Percentiles rank a stretch among this genome's conserved stretches.
phyloP scores from a whole-genome alignment of 2,888 invertebrate species.

The Ptilodon capucinus region DNA sequence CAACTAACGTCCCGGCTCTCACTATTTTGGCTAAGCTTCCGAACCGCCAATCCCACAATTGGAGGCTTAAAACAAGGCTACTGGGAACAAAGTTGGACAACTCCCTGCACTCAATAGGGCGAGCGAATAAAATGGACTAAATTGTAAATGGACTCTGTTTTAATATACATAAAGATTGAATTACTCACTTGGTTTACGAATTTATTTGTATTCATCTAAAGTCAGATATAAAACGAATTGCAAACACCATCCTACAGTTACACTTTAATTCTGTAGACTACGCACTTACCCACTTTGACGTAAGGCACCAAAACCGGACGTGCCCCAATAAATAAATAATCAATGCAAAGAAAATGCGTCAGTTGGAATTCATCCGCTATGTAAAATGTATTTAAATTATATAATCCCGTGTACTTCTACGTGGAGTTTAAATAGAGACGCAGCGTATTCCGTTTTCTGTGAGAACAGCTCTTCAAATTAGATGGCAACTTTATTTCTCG shows the following conservation, averaged over 20 bases:
- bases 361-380: neutral
- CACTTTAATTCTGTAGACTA: too few relatives aligned
- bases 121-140: too few relatives aligned
- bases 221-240: too few relatives aligned
- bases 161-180: too few relatives aligned
- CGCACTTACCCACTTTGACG: neutral
- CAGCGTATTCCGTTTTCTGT: neutral
- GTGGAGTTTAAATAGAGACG: too few relatives aligned
- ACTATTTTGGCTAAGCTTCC: slow-evolving; percentile 6
- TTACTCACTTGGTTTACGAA: too few relatives aligned
- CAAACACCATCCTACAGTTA: too few relatives aligned
- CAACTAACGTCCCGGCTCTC: slow-evolving; percentile 9
- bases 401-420: neutral
- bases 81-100: slow-evolving; percentile 15
- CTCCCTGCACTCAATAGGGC: too few relatives aligned
- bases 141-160: too few relatives aligned
- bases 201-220: too few relatives aligned
- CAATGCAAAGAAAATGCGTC: neutral
- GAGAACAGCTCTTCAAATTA: neutral
- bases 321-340: neutral
- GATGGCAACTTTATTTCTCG: too few relatives aligned
- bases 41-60: slow-evolving; percentile 20
- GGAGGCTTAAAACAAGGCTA: slow-evolving; percentile 15
- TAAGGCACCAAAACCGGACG: too few relatives aligned
- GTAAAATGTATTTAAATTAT: neutral